Base-by-base conservation (phyloP, 2,113 vertebrate species). In the Psilopogon haemacephalus region DNA sequence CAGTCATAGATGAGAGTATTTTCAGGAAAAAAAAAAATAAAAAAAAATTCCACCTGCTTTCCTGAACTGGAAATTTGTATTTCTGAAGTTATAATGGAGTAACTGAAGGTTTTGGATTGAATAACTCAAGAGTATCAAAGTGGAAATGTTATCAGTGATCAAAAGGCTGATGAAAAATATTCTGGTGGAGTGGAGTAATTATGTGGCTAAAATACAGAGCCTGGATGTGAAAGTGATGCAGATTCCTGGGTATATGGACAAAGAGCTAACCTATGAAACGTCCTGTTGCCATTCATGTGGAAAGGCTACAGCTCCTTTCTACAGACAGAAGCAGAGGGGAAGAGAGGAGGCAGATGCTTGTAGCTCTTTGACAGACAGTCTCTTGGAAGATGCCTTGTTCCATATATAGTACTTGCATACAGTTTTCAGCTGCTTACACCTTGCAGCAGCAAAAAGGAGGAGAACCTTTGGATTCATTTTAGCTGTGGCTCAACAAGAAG, bases 341-440 rank as follows among this genome's bases (percentile, higher is more conserved):
- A 58, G 35, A 67, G 73, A 59, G 42, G 64, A 86, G 85, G 77
- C 33, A 90, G 84, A 81, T 50, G 35, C 85, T 56, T 27, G 80
- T 68, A 88, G 79, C 70, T 91, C 59, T 84, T 21, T 84, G 92
- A 73, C 90, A 93, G 80, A 26, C 80, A 52, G 68, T 40, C 92
- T 92, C 85, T 90, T 91, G 88, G 50, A 90, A 92, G 82, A 71
- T 77, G 73, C 79, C 56, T 78, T 50, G 8, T 52, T 90, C 92
- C 96, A 93, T 93, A 89, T 60, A 81, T 93, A 96, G 90, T 17
- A 70, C 33, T 85, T 89, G 68, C 71, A 64, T 35, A 50, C 62
- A 21, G 64, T 52, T 89, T 87, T 90, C 82, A 85, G 76, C 93
- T 88, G 77, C 90, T 95, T 88, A 84, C 89, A 94, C 95, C 87